A percentile compares a stretch with the other conserved stretches of the same genome.
These are phyloP conservation scores for Mystacides longicornis DNA, from an alignment of 2,888 invertebrate genomes.

Conservation along the genomic window DNA sequence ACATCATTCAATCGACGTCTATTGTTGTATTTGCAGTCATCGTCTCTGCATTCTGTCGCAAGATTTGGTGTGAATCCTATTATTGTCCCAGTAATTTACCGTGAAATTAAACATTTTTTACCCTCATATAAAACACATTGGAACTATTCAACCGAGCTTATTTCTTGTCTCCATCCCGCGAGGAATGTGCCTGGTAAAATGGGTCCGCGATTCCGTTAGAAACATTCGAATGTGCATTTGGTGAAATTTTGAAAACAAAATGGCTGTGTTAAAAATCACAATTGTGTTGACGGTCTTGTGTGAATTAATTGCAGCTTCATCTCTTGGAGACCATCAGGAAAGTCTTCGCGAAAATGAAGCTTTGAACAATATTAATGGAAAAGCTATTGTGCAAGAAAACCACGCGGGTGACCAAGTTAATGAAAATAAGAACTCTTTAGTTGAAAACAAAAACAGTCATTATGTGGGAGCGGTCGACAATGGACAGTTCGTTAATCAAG, in stretches of 20 bases:
- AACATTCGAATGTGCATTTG: not conserved
- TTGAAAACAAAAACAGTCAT: slow-evolving; percentile 42
- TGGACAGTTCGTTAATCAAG: slow-evolving; percentile 44
- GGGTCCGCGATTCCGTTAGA: not conserved
- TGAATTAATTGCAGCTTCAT: slow-evolving; percentile 26
- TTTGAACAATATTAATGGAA: slow-evolving; percentile 39
- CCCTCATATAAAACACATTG: slow-evolving; percentile 19
- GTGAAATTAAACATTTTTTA: slow-evolving; percentile 42
- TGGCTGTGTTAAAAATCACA: slow-evolving; percentile 13
- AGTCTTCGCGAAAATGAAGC: slow-evolving; percentile 34
- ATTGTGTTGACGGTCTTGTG: not conserved
- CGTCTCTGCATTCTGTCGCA: slow-evolving; percentile 32
- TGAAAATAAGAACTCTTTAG: slow-evolving; percentile 39
- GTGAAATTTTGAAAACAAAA: slow-evolving; percentile 4
- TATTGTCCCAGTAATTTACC: slow-evolving; percentile 43
- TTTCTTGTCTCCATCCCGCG: slow-evolving; percentile 16
- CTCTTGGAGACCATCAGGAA: slow-evolving; percentile 40
- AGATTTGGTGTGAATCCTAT: slow-evolving; percentile 43
- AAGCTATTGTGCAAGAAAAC: slow-evolving; percentile 41
- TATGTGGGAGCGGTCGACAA: slow-evolving; percentile 42
- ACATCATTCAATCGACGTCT: slow-evolving; percentile 14
- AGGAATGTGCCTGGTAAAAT: slow-evolving; percentile 5
- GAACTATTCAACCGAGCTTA: slow-evolving; percentile 14
- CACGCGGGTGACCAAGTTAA: slow-evolving; percentile 44
- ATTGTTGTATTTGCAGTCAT: slow-evolving; percentile 21